Percentiles rank a stretch among this genome's conserved stretches.
Evolutionary conservation across 1,140 invertebrate genomes (phyloP).

Genomic region (Pogonomyrmex californicus): DNA sequence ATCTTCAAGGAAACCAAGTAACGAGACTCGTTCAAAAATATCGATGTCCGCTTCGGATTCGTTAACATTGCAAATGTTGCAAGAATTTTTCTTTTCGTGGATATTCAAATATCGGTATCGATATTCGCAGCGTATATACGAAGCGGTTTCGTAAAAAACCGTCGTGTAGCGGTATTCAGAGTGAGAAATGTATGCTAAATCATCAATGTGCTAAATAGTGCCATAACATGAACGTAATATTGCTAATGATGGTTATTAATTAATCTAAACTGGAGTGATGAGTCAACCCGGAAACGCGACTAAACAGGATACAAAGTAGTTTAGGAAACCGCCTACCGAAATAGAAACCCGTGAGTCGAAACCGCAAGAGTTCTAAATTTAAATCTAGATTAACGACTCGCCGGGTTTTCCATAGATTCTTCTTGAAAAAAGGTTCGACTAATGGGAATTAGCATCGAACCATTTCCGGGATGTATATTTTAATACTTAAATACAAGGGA

Average conservation of each 20-base stretch:
- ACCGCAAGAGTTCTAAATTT: conserved; percentile 7
- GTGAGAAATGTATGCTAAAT: not conserved
- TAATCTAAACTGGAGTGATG: not conserved
- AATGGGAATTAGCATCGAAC: not conserved
- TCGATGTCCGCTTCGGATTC: not conserved
- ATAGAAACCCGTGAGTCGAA: not conserved
- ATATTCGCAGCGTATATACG: not conserved
- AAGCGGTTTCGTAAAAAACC: not conserved
- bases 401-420: not conserved
- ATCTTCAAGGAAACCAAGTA: conserved; percentile 27
- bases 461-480: not conserved
- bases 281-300: not conserved
- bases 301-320: conserved; percentile 4
- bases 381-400: not conserved
- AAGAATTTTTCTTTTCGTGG: not conserved
- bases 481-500: not conserved
- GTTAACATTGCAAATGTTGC: not conserved
- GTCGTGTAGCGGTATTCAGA: not conserved
- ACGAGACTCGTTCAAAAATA: not conserved
- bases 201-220: not conserved
- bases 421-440: not conserved
- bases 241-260: conserved; percentile 30
- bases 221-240: not conserved
- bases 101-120: conserved; percentile 3
- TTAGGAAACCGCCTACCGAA: not conserved